A percentile compares a stretch with the other conserved stretches of the same genome.
Evolutionary conservation across 2,113 vertebrate genomes (phyloP).

Genomic region (Thunnus thynnus): DNA sequence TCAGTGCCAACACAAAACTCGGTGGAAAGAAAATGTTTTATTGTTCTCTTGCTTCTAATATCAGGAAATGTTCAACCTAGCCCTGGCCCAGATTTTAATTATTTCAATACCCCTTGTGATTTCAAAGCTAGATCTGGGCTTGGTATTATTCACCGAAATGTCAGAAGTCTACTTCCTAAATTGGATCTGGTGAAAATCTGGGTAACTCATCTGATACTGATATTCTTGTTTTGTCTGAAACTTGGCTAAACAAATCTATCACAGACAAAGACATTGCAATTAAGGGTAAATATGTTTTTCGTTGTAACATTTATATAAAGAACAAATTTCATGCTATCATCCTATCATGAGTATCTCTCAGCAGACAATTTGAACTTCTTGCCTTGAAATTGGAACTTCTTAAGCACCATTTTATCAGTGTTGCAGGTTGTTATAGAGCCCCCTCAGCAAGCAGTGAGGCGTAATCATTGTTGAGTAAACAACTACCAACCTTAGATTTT

Average conservation of each 20-base stretch:
- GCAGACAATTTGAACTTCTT: background rate
- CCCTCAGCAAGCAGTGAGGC: too few species aligned
- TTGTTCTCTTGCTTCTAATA: background rate
- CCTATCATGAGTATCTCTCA: background rate
- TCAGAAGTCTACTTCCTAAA: background rate
- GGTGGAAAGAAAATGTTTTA: background rate
- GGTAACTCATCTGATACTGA: background rate
- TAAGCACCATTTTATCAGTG: background rate
- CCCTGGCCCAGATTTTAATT: background rate
- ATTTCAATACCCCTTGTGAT: background rate
- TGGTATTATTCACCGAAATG: background rate
- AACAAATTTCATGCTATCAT: too few species aligned
- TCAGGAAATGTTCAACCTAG: too few species aligned
- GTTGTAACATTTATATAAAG: background rate
- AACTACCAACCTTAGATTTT: background rate
- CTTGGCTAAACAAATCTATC: background rate
- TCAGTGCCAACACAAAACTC: too few species aligned
- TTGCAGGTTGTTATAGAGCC: too few species aligned
- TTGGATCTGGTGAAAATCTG: background rate
- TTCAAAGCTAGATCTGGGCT: background rate
- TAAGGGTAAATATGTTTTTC: background rate
- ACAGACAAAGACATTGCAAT: background rate
- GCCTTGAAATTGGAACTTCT: background rate
- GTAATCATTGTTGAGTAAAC: background rate
- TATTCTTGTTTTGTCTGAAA: background rate